Evolutionary conservation across 2,797 vertebrate species (phyloP).

Genomic region (Eulemur coronatus): DNA sequence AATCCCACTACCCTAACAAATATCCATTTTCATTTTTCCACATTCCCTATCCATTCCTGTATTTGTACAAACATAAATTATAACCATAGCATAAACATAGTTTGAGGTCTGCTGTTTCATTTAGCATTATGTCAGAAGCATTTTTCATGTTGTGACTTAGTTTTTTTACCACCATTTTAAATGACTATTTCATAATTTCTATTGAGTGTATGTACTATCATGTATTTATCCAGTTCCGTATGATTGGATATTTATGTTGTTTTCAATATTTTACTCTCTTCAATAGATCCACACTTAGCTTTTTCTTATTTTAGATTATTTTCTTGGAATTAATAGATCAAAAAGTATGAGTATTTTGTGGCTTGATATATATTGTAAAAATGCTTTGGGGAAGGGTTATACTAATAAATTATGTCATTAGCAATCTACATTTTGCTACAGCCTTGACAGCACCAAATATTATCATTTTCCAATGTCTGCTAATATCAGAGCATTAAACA

Average conservation of each 20-base stretch:
- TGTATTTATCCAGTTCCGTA: background rate
- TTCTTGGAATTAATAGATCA: background rate
- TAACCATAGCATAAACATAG: background rate
- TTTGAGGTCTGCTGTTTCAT: background rate
- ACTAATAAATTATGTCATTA: background rate
- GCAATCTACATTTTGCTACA: no score
- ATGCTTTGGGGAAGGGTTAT: background rate
- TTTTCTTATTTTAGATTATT: background rate
- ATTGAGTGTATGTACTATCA: background rate
- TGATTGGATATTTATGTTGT: background rate
- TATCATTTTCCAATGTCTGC: background rate
- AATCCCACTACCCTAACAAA: background rate
- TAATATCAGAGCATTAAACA: background rate
- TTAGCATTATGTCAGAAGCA: background rate
- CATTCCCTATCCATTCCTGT: background rate
- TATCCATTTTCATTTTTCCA: background rate
- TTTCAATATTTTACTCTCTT: background rate
- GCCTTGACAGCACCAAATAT: background rate
- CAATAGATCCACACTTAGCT: background rate
- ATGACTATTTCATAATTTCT: background rate
- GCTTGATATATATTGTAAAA: background rate
- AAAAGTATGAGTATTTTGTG: background rate
- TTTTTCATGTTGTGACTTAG: background rate
- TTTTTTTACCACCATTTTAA: background rate
- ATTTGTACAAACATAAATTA: background rate